Base-by-base conservation (phyloP, 2,888 invertebrate species). In the Labia minor region DNA sequence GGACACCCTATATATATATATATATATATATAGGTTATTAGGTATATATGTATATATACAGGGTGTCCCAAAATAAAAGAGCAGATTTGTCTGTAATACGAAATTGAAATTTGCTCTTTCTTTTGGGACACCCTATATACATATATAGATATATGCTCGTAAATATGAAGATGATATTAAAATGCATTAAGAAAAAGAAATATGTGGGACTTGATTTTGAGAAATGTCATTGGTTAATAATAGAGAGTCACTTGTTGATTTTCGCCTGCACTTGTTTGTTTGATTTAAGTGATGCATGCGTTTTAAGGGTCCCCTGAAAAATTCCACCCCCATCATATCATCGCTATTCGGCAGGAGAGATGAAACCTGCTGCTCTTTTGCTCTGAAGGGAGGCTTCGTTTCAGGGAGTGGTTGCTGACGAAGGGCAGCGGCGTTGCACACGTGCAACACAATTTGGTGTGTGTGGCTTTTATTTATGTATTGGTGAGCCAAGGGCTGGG, bases 221-320 rank as follows among this genome's bases (percentile, higher is more conserved):
- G 49, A 14, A 49, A 49, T 49, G 3, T 4, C 3, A 49, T 49
- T 49, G 49, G 49, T 14, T 49, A 49, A 8, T 49, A 49, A 49
- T 49, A 14, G 49, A n/a, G n/a, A 49, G 49, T 14, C 49, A 49
- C 49, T 49, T 49, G 49, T 49, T 49, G 49, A 49, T 49, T n/a
- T 49, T 49, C 49, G 49, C 49, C 49, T 49, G 49, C 49, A 49
- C 49, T 49, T 49, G 49, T 49, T 49, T 49, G 49, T 49, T 49
- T 49, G 49, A 14, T 14, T 49, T 14, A 49, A 49, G 49, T 49
- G 49, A 49, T 49, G 49, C 49, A 49, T 49, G 49, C 49, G 14
- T 8, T 49, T 4, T 49, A 14, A 49, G 49, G 49, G 49, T 49
- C 49, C 49, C 49, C 49, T 49, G 49, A 49, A 49, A 49, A 49